phyloP scores from a whole-genome alignment of 2,113 vertebrate species.

The Sinocyclocheilus anophthalmus region DNA sequence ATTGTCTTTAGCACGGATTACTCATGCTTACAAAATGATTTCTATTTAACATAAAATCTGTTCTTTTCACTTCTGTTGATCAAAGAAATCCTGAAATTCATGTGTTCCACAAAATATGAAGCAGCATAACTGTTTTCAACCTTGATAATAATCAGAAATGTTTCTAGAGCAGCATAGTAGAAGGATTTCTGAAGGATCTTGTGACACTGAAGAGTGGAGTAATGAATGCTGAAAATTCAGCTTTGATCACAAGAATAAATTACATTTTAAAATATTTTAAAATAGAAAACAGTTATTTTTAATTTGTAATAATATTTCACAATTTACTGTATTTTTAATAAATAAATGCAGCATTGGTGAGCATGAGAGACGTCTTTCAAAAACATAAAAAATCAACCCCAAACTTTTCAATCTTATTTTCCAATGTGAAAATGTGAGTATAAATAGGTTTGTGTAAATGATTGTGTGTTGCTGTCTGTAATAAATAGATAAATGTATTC shows the following conservation, averaged over 20 bases:
- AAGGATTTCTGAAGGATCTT: background rate
- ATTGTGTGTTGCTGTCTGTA: conserved; percentile 8
- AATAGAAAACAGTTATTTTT: background rate
- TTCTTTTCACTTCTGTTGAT: no score
- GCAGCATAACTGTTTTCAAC: background rate
- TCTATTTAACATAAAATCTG: no score
- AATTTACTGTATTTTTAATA: background rate
- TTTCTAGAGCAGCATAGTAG: background rate
- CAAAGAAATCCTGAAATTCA: no score
- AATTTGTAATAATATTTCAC: background rate
- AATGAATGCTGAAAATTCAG: background rate
- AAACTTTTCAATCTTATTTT: background rate
- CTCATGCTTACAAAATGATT: background rate
- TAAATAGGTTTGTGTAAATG: background rate
- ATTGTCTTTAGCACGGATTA: background rate
- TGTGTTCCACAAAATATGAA: background rate
- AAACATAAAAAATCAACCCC: background rate
- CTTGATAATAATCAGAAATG: background rate
- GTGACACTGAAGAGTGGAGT: background rate
- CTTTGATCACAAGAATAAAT: background rate
- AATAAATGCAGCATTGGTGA: background rate
- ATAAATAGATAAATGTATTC: background rate
- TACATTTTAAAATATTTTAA: background rate
- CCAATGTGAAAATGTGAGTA: background rate
- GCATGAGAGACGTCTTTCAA: background rate